Evolutionary conservation across 2,113 vertebrate species (phyloP).

Genomic region (Campylomormyrus numenius): DNA sequence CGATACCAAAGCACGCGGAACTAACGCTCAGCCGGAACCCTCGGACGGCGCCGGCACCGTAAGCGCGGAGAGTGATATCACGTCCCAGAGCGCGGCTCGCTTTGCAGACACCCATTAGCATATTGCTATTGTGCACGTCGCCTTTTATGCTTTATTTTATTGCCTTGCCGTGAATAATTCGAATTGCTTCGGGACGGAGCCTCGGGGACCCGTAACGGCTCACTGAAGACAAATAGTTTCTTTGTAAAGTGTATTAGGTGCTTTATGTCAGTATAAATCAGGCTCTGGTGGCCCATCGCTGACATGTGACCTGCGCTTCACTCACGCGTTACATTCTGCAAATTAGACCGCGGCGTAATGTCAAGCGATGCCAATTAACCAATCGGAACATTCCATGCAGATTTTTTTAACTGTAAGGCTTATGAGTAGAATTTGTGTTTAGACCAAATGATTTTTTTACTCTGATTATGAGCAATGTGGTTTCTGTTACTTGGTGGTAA

Average conservation of each 20-base stretch:
- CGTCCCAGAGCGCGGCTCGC: neutral
- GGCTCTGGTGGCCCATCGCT: neutral
- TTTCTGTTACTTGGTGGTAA: neutral
- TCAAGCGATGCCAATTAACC: neutral
- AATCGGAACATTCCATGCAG: neutral
- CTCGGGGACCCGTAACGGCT: constrained; percentile 3
- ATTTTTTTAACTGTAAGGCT: neutral
- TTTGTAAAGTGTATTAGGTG: constrained; percentile 11
- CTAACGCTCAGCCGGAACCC: neutral
- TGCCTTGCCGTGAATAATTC: neutral
- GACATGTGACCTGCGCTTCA: neutral
- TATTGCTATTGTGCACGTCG: neutral
- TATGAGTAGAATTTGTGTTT: neutral
- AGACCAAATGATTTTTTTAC: neutral
- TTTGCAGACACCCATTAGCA: neutral
- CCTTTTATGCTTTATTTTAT: constrained; percentile 9
- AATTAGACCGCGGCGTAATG: neutral
- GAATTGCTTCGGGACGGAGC: neutral
- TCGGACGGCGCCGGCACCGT: neutral
- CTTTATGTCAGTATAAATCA: constrained; percentile 10
- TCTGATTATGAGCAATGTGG: neutral
- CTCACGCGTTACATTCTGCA: neutral
- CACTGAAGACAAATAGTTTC: constrained; percentile 12
- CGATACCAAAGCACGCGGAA: neutral
- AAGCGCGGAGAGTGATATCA: neutral